Base-by-base conservation (phyloP, 1,140 invertebrate genomes). In the Pseudomyrmex gracilis region DNA sequence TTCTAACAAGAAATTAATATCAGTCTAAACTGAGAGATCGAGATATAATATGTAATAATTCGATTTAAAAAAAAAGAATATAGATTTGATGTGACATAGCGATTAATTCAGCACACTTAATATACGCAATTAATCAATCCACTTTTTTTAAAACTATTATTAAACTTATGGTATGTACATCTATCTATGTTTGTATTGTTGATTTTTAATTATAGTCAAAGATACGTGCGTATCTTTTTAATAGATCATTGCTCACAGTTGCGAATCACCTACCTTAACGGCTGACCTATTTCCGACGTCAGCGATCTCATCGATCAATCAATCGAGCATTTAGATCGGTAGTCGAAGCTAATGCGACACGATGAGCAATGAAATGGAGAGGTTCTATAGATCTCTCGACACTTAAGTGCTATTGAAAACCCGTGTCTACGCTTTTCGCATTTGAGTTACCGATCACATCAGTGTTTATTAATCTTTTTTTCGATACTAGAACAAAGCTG, bases 251-350 rank as follows among this genome's bases (percentile, higher is more conserved):
- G 34, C 5, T 34, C 34, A 34, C 34, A 34, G 34, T 34, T 34
- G 34, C 34, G 17, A 45, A 67, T 9, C 49, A 63, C 13, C 34
- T 20, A 45, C 17, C 74, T n/a, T 55, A 67, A 67, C 63, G 34
- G 13, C 10, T 78, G 76, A 78, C 76, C 76, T 47, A 78, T 57
- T 78, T 78, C 43, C 64, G 53, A 68, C 9, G 34, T 57, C 76
- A 78, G 20, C 15, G 53, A 78, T 70, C 64, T 53, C 76, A 70
- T 78, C 76, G 76, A 78, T 78, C 64, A 78, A 78, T 78, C 76
- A 78, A 70, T 70, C 64, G 53, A 70, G 53, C 76, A 78, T 78
- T 78, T 78, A 57, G 76, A 78, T 78, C 76, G 64, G 63, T 45
- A n/a, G 53, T 57, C 53, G 64, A 78, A 53, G 43, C 53, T 78